Evolutionary conservation across 2,797 vertebrate species (phyloP).

Genomic region (Craterocephalus amniculus): DNA sequence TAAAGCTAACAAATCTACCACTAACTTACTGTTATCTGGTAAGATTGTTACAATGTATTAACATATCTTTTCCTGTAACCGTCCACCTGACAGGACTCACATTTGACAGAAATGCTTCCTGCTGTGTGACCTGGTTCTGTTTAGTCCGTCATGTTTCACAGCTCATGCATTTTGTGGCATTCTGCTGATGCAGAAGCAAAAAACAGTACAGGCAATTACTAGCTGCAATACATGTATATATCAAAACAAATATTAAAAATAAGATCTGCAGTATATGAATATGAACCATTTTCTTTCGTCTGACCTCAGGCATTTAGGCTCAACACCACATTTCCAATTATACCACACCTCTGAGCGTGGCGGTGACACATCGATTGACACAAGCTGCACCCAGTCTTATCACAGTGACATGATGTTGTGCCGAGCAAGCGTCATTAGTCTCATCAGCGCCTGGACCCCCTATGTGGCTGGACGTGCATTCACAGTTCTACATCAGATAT

Average conservation of each 20-base stretch:
- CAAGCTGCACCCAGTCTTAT: constrained; percentile 64
- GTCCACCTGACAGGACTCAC: neutral
- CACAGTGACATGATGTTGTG: constrained; percentile 67
- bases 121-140: neutral
- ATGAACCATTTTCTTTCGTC: neutral
- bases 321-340: constrained; percentile 64
- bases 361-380: constrained; percentile 75
- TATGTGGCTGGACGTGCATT: constrained; percentile 39
- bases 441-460: constrained; percentile 47
- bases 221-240: constrained; percentile 26
- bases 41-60: neutral
- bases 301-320: constrained; percentile 49
- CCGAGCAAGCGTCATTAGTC: constrained; percentile 67
- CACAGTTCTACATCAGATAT: constrained; percentile 56
- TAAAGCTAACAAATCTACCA: neutral
- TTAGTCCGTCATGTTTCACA: neutral
- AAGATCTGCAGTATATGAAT: too few species aligned
- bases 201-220: neutral
- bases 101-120: neutral
- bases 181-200: neutral
- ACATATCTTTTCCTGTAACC: neutral
- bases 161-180: neutral
- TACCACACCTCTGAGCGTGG: constrained; percentile 50
- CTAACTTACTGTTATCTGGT: neutral
- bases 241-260: neutral